Conservation (phyloP, 2,888 invertebrate species). For the Fissipunctia ypsillon region DNA sequence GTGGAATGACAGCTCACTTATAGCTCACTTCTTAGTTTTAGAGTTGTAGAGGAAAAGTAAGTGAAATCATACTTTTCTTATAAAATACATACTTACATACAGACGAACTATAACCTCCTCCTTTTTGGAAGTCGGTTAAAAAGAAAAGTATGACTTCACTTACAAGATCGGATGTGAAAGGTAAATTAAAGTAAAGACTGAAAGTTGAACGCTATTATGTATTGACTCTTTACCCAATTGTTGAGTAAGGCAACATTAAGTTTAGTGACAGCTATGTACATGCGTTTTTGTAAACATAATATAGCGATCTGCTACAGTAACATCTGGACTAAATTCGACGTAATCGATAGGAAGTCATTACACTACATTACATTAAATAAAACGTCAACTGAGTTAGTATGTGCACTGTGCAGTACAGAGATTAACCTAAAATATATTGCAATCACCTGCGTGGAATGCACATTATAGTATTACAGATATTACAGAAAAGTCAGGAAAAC, state of each 20-base stretch:
- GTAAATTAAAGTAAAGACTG: no score
- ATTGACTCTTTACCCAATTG: not conserved
- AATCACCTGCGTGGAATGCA: constrained; percentile 30
- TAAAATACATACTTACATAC: no score
- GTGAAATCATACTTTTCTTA: not conserved
- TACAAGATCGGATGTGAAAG: not conserved
- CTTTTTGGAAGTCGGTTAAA: no score
- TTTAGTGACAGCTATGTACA: not conserved
- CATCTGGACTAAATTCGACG: constrained; percentile 13
- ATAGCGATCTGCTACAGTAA: not conserved
- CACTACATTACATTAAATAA: constrained; percentile 13
- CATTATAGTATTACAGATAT: constrained; percentile 30
- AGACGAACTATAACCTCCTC: no score
- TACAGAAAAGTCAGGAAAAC: constrained; percentile 37
- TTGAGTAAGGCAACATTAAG: constrained; percentile 4
- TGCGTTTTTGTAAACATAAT: constrained; percentile 2
- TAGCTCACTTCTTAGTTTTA: no score
- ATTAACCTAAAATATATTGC: constrained; percentile 50
- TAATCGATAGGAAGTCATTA: constrained; percentile 53
- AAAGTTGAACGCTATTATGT: no score
- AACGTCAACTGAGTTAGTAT: constrained; percentile 7
- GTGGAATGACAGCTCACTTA: no score
- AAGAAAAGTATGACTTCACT: not conserved
- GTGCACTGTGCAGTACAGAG: not conserved
- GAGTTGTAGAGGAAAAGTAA: no score